Percentiles rank a stretch among this genome's conserved stretches.
These are phyloP conservation scores for Actenoides hombroni DNA, from an alignment of 2,113 vertebrate species.

Conservation along the genomic window DNA sequence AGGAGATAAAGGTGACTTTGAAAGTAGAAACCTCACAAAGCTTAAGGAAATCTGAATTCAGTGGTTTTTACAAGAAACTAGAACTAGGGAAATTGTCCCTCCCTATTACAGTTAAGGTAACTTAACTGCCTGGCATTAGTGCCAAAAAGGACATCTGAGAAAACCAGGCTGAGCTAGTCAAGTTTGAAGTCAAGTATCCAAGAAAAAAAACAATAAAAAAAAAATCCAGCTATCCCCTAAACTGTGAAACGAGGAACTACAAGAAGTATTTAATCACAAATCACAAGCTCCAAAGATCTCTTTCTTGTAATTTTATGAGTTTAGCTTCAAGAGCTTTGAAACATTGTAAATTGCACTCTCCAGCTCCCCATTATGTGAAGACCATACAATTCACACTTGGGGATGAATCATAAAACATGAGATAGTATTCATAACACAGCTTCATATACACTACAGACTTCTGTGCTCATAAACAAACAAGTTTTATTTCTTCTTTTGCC, in stretches of 20 bases:
- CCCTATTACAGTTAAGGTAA: background rate
- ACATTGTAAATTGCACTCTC: rapidly evolving
- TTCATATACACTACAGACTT: background rate
- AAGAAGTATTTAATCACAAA: background rate
- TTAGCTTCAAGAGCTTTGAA: background rate
- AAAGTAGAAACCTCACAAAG: background rate
- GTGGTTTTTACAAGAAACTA: background rate
- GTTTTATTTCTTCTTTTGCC: background rate
- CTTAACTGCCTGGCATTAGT: background rate
- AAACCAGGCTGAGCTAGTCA: background rate
- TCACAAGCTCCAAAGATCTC: background rate
- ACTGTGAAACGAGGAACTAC: background rate
- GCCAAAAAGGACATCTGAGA: background rate
- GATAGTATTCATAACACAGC: background rate
- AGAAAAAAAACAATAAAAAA: too few relatives aligned
- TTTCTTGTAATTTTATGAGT: background rate
- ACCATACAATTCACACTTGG: background rate
- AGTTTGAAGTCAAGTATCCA: background rate
- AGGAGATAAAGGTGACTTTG: background rate
- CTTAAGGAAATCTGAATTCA: background rate
- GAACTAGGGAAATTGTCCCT: background rate
- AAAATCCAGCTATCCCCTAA: background rate
- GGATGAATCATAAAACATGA: background rate
- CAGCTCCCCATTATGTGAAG: background rate
- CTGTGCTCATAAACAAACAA: background rate